phyloP scores from a whole-genome alignment of 1,140 invertebrate species.

The Diachasmimorpha longicaudata region DNA sequence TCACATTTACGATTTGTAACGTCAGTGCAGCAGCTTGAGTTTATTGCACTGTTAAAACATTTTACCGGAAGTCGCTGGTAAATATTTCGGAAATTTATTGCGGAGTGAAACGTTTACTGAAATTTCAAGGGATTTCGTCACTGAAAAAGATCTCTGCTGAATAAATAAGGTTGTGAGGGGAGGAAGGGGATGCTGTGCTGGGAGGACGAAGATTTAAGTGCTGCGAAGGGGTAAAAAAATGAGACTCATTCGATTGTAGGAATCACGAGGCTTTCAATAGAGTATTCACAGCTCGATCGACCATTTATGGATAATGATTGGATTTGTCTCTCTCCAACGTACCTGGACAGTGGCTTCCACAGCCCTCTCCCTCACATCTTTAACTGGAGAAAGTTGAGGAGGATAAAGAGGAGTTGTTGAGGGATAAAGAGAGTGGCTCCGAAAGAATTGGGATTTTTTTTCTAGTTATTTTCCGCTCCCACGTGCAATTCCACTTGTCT shows the following conservation, averaged over 20 bases:
- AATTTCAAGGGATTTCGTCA: no score
- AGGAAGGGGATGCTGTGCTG: not conserved
- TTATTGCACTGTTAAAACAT: not conserved
- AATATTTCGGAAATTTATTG: no score
- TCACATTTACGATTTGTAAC: not conserved
- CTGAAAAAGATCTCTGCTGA: no score
- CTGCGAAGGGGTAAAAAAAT: not conserved
- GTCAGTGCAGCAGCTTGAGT: not conserved
- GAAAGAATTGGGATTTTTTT: not conserved
- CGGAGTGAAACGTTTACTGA: no score
- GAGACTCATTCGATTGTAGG: not conserved
- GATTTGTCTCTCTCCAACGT: slow-evolving; percentile 11
- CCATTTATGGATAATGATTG: slow-evolving; percentile 11
- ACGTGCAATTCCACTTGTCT: not conserved
- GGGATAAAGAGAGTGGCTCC: not conserved
- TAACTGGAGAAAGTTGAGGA: not conserved
- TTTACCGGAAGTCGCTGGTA: not conserved
- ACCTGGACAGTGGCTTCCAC: not conserved
- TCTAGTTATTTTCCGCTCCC: not conserved
- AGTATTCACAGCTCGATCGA: not conserved
- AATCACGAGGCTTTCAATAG: slow-evolving; percentile 5
- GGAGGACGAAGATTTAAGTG: not conserved
- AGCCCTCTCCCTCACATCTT: not conserved
- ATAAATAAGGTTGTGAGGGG: not conserved
- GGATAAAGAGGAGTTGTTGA: not conserved